Conservation (phyloP, 2,888 invertebrate genomes). For the Venusia cambrica region DNA sequence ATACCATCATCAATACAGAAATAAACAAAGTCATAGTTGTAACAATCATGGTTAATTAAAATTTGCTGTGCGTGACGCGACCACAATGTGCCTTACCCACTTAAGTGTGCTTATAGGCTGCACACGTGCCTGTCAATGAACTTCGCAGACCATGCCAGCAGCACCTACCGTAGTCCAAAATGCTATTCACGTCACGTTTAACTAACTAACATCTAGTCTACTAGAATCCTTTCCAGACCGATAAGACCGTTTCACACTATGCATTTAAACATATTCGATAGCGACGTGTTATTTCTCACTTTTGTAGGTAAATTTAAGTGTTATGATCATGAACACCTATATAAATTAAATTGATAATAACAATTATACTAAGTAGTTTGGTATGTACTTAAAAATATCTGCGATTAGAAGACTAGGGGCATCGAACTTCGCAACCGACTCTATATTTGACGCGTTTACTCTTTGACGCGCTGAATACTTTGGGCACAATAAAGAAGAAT, state of each 20-base stretch:
- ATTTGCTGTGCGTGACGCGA: slow-evolving; percentile 75
- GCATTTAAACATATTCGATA: too few species aligned
- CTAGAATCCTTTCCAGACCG: slow-evolving; percentile 5
- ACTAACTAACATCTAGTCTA: slow-evolving; percentile 18
- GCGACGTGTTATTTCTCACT: too few species aligned
- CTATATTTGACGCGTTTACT: slow-evolving; percentile 26
- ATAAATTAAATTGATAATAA: too few species aligned
- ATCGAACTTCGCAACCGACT: slow-evolving; percentile 51
- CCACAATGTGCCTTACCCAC: slow-evolving; percentile 66
- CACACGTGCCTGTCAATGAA: slow-evolving; percentile 80
- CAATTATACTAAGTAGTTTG: too few species aligned
- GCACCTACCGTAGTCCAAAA: slow-evolving; percentile 49
- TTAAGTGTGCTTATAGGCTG: slow-evolving; percentile 71
- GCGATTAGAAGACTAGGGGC: slow-evolving; percentile 43
- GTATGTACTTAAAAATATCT: slow-evolving; percentile 1
- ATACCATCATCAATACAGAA: too few species aligned
- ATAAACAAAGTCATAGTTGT: slow-evolving; percentile 51
- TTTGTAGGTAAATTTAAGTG: too few species aligned
- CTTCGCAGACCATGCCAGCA: slow-evolving; percentile 62
- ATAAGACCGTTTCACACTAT: too few species aligned
- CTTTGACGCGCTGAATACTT: slow-evolving; percentile 12
- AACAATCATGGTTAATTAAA: slow-evolving; percentile 75
- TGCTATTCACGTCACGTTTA: slow-evolving; percentile 29
- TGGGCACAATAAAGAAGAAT: slow-evolving; percentile 15
- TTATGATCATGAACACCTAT: too few species aligned